Evolutionary conservation across 2,113 vertebrate genomes (phyloP), one percentile per base, ranked within the genome.

Genomic region (Aldabrachelys gigantea): DNA sequence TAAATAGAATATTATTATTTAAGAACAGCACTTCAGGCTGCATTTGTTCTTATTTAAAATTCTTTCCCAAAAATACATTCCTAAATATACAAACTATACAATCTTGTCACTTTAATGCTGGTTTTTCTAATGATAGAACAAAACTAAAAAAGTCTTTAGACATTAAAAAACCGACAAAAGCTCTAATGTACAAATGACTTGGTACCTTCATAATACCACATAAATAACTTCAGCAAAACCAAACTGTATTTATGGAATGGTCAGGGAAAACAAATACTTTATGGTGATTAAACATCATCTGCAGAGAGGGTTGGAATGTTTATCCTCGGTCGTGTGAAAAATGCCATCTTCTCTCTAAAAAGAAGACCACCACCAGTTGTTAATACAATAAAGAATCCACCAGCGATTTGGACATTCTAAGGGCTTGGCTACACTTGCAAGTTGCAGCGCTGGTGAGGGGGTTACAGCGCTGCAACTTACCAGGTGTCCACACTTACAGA

Each of bases 261-360:
- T 93, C 96, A 94, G 2, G 89, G 95, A 97, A 96, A 97, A 98
- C 88, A 97, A 98, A 99, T 98, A 98, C 98, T 98, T 98, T 95
- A 97, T 81, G 98, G 98, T 52, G 89, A 95, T 98, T 98, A 99
- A 96, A 99, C 99, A 35, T 99, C 99, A 0, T 99, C 99, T 0
- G 98, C 99, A 87, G 99, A 99, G 85, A 99, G 99, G 3, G 99
- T 96, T 10, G 99, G 99, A 95, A 99, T 98, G 91, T 98, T 99
- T 94, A 98, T 98, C 97, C 99, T 99, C 0, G 99, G 99, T 96
- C 99, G 98, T 2, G 99, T 99, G 98, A 99, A 99, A 98, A 99
- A 99, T 0, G 99, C 99, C 99, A 99, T 99, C 98, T 99, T 99
- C 98, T 99, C 99, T 97, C 99, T 99, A 91, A 12, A 97, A 96